These are phyloP conservation scores for Anabas testudineus DNA, from an alignment of 2,797 vertebrate genomes.

Conservation along the genomic window DNA sequence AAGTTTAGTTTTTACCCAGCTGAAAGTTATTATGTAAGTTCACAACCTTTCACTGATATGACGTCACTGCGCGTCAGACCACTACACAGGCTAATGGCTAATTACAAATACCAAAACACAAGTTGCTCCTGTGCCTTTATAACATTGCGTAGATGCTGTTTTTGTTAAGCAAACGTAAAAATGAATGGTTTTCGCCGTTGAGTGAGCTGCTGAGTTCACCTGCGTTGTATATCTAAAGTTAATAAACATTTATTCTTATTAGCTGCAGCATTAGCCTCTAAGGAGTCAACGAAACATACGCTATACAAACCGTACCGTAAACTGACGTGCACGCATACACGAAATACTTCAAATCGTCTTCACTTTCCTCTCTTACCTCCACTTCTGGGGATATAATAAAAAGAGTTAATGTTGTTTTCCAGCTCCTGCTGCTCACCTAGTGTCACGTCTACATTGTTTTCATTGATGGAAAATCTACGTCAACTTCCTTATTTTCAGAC, in stretches of 20 bases:
- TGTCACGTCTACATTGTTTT: constrained; percentile 36
- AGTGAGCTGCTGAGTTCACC: neutral
- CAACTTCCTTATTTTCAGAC: constrained; percentile 59
- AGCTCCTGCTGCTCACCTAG: neutral
- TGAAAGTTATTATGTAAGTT: neutral
- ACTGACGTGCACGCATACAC: neutral
- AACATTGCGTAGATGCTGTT: fast-evolving
- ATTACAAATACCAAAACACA: constrained; percentile 9
- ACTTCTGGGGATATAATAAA: neutral
- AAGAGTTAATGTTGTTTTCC: neutral
- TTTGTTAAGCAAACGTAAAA: neutral
- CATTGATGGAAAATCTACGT: constrained; percentile 11
- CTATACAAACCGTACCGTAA: too few relatives aligned
- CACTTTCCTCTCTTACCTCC: constrained; percentile 45
- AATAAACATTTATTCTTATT: constrained; percentile 9
- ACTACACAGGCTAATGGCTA: neutral
- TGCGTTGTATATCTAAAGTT: neutral
- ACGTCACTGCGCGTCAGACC: neutral
- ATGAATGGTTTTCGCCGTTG: neutral
- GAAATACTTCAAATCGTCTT: too few relatives aligned
- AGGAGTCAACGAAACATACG: neutral
- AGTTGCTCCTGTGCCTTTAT: neutral
- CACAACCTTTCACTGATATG: too few relatives aligned
- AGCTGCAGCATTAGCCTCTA: constrained; percentile 56
- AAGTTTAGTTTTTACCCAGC: neutral